phyloP scores from a whole-genome alignment of 1,140 invertebrate species.

The Myzus persicae region DNA sequence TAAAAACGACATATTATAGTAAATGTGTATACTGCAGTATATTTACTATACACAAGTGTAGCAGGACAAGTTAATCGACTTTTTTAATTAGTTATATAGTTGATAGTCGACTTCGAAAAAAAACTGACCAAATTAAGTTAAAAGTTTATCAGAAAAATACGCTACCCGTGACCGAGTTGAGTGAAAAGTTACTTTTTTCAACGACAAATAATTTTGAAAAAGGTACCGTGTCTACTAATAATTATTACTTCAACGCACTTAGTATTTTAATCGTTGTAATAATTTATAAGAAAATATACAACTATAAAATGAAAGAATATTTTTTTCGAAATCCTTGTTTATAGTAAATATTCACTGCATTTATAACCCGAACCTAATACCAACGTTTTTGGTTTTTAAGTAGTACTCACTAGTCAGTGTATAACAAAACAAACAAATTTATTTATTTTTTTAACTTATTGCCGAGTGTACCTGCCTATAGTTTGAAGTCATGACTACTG shows the following conservation, averaged over 20 bases:
- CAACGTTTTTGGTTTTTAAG: no score
- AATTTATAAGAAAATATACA: neutral
- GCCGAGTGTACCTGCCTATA: neutral
- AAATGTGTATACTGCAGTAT: neutral
- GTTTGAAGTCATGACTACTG: neutral
- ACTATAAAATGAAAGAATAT: no score
- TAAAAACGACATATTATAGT: neutral
- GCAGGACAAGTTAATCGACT: neutral
- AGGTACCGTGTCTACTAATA: neutral
- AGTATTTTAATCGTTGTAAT: neutral
- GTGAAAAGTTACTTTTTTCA: neutral
- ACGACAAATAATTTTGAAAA: neutral
- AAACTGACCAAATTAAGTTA: neutral
- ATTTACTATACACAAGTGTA: neutral
- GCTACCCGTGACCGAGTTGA: neutral
- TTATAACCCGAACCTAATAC: neutral
- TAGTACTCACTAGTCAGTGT: no score
- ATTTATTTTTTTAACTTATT: neutral
- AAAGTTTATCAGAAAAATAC: neutral
- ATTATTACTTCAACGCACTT: neutral
- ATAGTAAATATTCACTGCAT: neutral
- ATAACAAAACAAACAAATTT: neutral
- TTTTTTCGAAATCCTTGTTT: neutral
- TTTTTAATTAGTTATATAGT: neutral
- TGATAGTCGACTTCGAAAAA: neutral